phyloP scores from a whole-genome alignment of 2,113 vertebrate species.

The Varanus salvator region DNA sequence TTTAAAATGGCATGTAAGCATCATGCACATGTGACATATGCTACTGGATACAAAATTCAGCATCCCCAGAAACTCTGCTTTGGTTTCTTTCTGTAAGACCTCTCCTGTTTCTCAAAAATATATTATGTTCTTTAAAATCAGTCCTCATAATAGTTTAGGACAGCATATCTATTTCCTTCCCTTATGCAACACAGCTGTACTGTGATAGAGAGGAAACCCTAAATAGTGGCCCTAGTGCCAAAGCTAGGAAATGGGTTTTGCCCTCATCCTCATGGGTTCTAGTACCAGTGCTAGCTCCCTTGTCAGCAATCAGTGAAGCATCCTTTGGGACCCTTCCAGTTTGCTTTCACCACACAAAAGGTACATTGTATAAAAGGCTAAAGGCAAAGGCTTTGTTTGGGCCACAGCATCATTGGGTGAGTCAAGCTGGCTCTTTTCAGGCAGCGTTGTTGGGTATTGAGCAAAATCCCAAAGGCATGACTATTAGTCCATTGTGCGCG shows the following conservation, averaged over 20 bases:
- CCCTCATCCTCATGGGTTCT: background rate
- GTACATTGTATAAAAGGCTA: background rate
- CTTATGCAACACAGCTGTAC: background rate
- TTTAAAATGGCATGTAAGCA: background rate
- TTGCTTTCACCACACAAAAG: too few relatives aligned
- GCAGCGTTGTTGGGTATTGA: background rate
- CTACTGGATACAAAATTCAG: background rate
- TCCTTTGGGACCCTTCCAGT: background rate
- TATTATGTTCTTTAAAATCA: background rate
- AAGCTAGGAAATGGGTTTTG: background rate
- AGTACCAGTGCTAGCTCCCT: background rate
- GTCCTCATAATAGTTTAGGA: background rate
- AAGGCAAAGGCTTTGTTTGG: background rate
- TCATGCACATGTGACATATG: background rate
- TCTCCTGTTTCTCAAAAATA: background rate
- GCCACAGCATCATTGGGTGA: fast-evolving
- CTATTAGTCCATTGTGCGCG: background rate
- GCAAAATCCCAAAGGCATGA: background rate
- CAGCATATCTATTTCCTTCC: background rate
- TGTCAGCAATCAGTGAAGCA: background rate
- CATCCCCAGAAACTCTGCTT: background rate
- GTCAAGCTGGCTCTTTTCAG: background rate
- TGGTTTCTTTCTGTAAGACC: background rate
- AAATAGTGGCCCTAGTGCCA: background rate
- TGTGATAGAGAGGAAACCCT: background rate